Evolutionary conservation across 2,113 vertebrate species (phyloP).

Genomic region (Indri indri): DNA sequence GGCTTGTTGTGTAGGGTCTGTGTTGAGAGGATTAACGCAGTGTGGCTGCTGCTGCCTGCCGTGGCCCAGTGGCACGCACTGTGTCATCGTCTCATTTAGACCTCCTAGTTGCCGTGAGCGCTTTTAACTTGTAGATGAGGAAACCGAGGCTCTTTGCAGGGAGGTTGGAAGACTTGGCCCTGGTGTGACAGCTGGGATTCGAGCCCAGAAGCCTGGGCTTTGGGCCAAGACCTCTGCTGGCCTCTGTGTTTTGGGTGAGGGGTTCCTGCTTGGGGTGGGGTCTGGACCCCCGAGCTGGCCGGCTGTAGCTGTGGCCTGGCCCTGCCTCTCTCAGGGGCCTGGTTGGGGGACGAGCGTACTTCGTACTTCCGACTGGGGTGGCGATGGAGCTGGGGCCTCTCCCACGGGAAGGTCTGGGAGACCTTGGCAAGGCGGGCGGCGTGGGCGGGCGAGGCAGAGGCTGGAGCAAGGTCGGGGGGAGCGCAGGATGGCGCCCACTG

Average conservation of each 20-base stretch:
- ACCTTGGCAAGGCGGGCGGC: fast-evolving
- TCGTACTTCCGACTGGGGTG: background rate
- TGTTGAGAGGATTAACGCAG: background rate
- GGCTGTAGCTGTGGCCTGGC: background rate
- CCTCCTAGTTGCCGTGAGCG: background rate
- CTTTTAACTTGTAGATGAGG: background rate
- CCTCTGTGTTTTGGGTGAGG: background rate
- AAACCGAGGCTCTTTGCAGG: background rate
- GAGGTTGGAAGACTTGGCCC: background rate
- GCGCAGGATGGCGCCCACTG: background rate
- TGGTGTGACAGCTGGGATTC: background rate
- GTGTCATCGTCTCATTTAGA: too few relatives aligned
- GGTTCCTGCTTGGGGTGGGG: background rate
- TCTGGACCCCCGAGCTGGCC: background rate
- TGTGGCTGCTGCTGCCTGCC: background rate
- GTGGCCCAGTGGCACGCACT: background rate
- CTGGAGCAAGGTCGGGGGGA: background rate
- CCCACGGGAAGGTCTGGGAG: background rate
- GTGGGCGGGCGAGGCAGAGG: background rate
- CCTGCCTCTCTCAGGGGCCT: background rate
- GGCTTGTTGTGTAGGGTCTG: background rate
- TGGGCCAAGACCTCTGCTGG: background rate
- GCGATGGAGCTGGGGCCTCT: too few relatives aligned
- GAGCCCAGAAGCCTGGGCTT: background rate
- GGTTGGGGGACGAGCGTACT: fast-evolving